Evolutionary conservation across 92 coral and sea anemone genomes (phyloP), one percentile per base, ranked within the genome.

Genomic region (Phenganax marumi): DNA sequence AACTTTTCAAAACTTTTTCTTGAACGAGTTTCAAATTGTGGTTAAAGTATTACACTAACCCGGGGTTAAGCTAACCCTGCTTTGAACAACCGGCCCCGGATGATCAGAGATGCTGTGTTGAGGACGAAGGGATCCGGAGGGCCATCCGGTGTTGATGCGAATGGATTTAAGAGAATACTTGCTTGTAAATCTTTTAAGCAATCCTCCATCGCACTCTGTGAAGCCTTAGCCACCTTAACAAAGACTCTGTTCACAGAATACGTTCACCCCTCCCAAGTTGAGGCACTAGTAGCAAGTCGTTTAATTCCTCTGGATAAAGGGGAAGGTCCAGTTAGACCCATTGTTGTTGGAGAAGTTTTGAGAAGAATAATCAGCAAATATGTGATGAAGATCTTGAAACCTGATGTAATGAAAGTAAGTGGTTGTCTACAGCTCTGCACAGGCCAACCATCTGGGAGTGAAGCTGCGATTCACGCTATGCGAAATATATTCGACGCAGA

Each of bases 111-210:
- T n/a, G n/a, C 88, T 46, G 86, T 68, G 8, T 79, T 85, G 47
- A 57, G 88, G 50, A 85, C 88, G 49, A 85, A 85, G 43, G 88
- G 88, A 0, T 81, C 88, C 7, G 88, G 88, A 48, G 86, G 86
- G 18, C 63, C 86, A 51, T 85, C 63, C 17, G 86, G 86, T 19
- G 52, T 85, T 12, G 88, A 85, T 33, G 85, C n/a, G n/a, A n/a
- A n/a, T n/a, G n/a, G n/a, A n/a, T n/a, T n/a, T n/a, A n/a, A n/a
- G n/a, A n/a, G n/a, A 70, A 14, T 77, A 65, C 17, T 84, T 84
- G 88, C 78, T 23, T 76, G 86, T 23, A 85, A 85, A 51, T 79
- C 77, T 8, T 85, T 85, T 39, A 85, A 84, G 50, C 75, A 78
- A 52, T 85, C 86, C 24, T 62, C 52, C 9, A 8, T 85, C 39